Base-by-base conservation (phyloP, 2,888 invertebrate genomes). In the Sinelater perroti region DNA sequence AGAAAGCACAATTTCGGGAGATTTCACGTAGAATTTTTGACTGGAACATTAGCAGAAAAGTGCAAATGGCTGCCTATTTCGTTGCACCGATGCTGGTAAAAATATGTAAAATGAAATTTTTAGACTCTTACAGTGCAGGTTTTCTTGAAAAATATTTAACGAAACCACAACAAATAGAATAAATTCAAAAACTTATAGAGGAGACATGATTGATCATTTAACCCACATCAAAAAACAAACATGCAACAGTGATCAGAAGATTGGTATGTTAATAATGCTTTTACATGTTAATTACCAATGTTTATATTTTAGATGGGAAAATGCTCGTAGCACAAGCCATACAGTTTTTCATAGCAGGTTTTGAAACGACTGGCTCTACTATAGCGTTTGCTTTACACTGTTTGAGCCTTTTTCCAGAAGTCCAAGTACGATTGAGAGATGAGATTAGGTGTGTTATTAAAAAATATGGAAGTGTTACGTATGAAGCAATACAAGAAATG, bases 261-360 rank as follows among this genome's bases (percentile, higher is more conserved):
- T 14, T 8, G 10, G 4, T 30, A 13, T 30, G 13, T 10, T 30
- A 8, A 26, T 7, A n/a, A 17, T 2, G n/a, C 8, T 6, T 31
- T 10, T 6, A 31, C 14, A 10, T 10, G 5, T 13, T 35, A 13
- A 1, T 1, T 11, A 16, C 6, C 11, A 17, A 3, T 17, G 10
- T 13, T 1, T 33, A 21, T 35, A 33, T 38, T 18, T 38, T 38
- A 50, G 49, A 50, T 28, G 28, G 26, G 3, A 35, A 47, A 1
- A 47, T 21, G 21, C 24, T 47, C n/a, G 35, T 21, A 7, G 70
- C 78, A 0, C 76, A 79, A 21, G 67, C 74, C 1, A 60, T 77
- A 0, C 71, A 80, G 0, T 79, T 81, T 57, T 79, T 79, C 52
- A 18, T 76, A 1, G 81, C 79, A 13, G 80, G 80, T 1, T 79